Evolutionary conservation across 2,888 invertebrate species (phyloP), one percentile per base, ranked within the genome.

Genomic region (Drosophila kambysellisi): DNA sequence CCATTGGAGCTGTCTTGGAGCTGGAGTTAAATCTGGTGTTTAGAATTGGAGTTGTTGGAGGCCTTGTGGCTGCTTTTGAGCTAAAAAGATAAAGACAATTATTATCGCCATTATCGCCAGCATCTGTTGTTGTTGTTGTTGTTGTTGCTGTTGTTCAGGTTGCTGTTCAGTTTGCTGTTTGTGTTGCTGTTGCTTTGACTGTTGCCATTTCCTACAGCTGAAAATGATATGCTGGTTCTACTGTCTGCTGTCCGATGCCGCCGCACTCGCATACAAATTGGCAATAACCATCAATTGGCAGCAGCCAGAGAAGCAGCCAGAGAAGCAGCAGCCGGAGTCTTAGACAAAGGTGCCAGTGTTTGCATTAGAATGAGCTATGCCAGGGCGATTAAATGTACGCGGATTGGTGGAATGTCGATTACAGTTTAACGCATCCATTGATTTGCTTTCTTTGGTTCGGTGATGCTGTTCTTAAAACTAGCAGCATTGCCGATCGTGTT

Each of bases 1-100:
- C 54, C 52, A 63, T 56, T 61, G 52, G 53, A 62, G 51, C 33
- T 51, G 66, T 30, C 51, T 17, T 11, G 17, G 39, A 48, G 20
- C 56, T 70, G 41, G 57, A 48, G 41, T 3, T 41, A 41, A n/a
- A 7, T 25, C 25, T 25, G 25, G 25, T 25, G 25, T 25, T 25
- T 25, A 2, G 25, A 25, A 25, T 25, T 25, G 25, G 25, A 25
- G 25, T 25, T 25, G 25, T 25, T 25, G 25, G 25, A 25, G 63
- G 65, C 70, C 83, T 76, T 73, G 59, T 70, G 79, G 70, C 85
- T 62, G 70, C 60, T 70, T 75, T 83, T 84, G 71, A 77, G 77
- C 88, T 80, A 76, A 82, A 85, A 83, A 87, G 87, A 90, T 87
- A 90, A 87, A 88, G 90, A 87, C 90, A 87, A 87, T 87, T 87